A percentile compares a stretch with the other conserved stretches of the same genome.
Conservation (phyloP, 2,113 vertebrate species). For the Dasyornis broadbenti region DNA sequence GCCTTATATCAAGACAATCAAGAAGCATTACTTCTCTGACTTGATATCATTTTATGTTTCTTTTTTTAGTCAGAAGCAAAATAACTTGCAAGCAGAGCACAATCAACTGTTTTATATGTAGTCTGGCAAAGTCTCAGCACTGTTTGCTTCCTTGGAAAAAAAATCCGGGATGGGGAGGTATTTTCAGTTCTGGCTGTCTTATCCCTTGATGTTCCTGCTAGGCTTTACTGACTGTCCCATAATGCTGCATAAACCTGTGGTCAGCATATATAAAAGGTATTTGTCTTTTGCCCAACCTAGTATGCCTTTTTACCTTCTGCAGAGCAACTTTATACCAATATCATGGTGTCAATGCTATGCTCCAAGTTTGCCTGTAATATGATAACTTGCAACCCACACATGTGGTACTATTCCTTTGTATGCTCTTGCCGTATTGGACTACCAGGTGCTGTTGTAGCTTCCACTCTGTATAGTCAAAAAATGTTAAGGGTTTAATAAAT, state of each 20-base stretch:
- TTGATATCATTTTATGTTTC: background rate
- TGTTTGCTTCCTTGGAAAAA: background rate
- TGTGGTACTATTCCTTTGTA: accelerated
- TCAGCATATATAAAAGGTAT: background rate
- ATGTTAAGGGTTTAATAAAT: background rate
- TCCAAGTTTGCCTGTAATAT: background rate
- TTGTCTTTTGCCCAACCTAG: background rate
- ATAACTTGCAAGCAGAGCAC: background rate
- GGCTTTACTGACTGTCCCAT: background rate
- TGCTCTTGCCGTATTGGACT: background rate
- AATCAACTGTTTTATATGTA: background rate
- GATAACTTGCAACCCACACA: background rate
- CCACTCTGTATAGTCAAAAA: background rate
- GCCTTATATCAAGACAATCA: background rate
- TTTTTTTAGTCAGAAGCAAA: background rate
- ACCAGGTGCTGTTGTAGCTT: background rate
- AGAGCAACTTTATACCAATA: background rate
- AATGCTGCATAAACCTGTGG: background rate
- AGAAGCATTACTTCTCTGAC: background rate
- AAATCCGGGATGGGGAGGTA: accelerated
- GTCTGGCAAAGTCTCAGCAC: background rate
- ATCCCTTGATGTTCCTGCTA: background rate
- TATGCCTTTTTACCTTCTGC: background rate
- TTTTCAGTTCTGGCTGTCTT: background rate
- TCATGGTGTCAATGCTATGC: background rate